Percentiles rank a stretch among this genome's conserved stretches.
phyloP scores from a whole-genome alignment of 2,797 vertebrate genomes.

The Gambusia yucatana region DNA sequence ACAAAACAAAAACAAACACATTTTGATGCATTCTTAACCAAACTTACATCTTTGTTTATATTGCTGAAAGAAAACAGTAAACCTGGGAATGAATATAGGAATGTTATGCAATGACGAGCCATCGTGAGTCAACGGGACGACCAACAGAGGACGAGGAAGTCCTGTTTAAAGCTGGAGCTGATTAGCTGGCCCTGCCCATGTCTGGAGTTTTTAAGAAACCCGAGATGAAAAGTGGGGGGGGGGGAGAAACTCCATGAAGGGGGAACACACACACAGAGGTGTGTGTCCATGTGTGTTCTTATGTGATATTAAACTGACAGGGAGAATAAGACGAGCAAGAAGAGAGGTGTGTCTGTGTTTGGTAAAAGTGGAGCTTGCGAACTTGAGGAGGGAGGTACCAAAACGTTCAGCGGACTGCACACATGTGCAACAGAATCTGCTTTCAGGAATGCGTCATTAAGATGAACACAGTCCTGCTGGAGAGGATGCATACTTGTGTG shows the following conservation, averaged over 20 bases:
- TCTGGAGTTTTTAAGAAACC: conserved; percentile 69
- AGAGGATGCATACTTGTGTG: conserved; percentile 24
- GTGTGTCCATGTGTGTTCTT: conserved; percentile 20
- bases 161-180: conserved; percentile 31
- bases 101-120: neutral
- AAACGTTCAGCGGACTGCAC: conserved; percentile 65
- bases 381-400: conserved; percentile 68
- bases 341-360: conserved; percentile 62
- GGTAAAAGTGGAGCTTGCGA: conserved; percentile 30
- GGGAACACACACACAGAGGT: conserved; percentile 30
- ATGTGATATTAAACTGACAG: conserved; percentile 31
- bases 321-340: conserved; percentile 35
- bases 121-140: neutral
- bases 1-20: neutral
- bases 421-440: conserved; percentile 36
- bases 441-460: conserved; percentile 26
- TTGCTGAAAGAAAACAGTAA: neutral
- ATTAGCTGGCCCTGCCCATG: conserved; percentile 55
- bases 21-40: neutral
- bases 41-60: neutral
- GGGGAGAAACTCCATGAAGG: conserved; percentile 37
- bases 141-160: conserved; percentile 27
- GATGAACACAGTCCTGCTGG: conserved; percentile 12
- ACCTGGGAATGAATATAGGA: neutral
- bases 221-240: conserved; percentile 58